A percentile compares a stretch with the other conserved stretches of the same genome.
Evolutionary conservation across 2,113 vertebrate genomes (phyloP).

Genomic region (Camelus bactrianus): DNA sequence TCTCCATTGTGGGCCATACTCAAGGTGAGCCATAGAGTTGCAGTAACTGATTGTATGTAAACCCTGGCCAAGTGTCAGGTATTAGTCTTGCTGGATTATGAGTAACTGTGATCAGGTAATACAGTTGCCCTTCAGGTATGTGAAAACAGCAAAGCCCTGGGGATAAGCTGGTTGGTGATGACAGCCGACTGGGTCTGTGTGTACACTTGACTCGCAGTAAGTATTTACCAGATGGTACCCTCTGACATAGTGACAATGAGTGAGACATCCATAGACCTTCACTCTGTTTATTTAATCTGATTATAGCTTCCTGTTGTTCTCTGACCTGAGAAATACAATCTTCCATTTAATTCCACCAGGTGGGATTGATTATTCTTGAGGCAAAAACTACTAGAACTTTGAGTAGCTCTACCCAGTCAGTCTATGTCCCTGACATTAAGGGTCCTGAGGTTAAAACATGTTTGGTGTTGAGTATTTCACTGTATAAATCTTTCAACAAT

Average conservation of each 20-base stretch:
- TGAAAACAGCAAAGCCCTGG: not conserved
- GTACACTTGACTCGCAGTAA: not conserved
- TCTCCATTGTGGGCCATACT: not conserved
- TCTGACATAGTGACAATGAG: not conserved
- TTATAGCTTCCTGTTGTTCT: not conserved
- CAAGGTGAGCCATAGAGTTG: not conserved
- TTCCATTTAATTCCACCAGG: constrained; percentile 3
- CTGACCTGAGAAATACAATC: constrained; percentile 8
- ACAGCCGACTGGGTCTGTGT: not conserved
- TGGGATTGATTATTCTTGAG: not conserved
- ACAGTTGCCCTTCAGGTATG: not conserved
- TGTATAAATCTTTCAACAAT: not conserved
- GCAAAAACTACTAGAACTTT: not conserved
- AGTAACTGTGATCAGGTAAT: not conserved
- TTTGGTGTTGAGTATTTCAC: not conserved
- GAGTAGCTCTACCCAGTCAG: not conserved
- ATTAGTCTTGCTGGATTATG: not conserved
- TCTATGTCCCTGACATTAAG: not conserved
- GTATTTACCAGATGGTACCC: not conserved
- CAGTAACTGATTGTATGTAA: not conserved
- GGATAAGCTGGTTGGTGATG: not conserved
- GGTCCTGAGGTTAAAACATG: not conserved
- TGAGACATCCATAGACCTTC: not conserved
- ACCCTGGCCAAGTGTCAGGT: not conserved
- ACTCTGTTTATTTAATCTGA: not conserved